These are phyloP conservation scores for Poeciliopsis paucimaculata DNA, from an alignment of 2,797 vertebrate species.

Conservation along the genomic window DNA sequence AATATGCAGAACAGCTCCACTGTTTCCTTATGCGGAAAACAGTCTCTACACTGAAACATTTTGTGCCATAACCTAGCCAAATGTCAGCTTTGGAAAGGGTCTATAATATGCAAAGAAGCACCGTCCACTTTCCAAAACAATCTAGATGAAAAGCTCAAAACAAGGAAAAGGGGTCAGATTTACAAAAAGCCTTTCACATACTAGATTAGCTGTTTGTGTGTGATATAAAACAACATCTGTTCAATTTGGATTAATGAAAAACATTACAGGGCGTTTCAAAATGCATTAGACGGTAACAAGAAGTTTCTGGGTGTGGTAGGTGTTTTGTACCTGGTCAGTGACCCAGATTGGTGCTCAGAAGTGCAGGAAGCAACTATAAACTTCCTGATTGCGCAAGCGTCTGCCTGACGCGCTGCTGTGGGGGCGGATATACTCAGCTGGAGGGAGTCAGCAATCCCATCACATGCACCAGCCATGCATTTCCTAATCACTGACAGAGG, in stretches of 20 bases:
- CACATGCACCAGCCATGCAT: conserved; percentile 66
- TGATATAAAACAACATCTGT: neutral
- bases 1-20: neutral
- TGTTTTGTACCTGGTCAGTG: conserved; percentile 13
- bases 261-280: neutral
- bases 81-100: neutral
- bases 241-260: neutral
- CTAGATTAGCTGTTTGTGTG: neutral
- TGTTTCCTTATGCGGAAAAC: neutral
- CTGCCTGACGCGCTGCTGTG: conserved; percentile 47
- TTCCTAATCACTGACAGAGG: conserved; percentile 54
- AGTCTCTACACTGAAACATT: too few species aligned
- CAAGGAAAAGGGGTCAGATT: neutral
- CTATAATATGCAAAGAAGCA: neutral
- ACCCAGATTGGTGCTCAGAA: conserved; percentile 19
- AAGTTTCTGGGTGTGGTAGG: neutral
- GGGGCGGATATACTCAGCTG: conserved; percentile 31
- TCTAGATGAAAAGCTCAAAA: too few species aligned
- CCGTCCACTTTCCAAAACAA: neutral
- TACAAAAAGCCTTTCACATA: neutral
- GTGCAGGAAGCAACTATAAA: conserved; percentile 29
- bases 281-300: neutral
- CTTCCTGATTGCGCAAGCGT: conserved; percentile 19
- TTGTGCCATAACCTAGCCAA: neutral
- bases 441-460: conserved; percentile 48